Conservation (phyloP, 2,797 vertebrate species). For the Sebastes minor region DNA sequence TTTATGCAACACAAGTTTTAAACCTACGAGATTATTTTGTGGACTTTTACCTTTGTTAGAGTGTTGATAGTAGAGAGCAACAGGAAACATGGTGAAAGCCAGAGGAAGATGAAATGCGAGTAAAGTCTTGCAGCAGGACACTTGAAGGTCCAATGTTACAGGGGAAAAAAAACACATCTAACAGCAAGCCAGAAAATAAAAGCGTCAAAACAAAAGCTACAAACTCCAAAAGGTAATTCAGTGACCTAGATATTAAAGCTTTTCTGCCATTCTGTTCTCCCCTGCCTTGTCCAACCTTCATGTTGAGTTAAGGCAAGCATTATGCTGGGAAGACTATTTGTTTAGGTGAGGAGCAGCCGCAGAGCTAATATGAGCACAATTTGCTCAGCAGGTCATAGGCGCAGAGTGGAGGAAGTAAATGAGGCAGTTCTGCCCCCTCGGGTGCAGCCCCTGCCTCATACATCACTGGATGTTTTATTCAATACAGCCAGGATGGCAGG, state of each 20-base stretch:
- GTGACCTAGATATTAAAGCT: slow-evolving; percentile 83
- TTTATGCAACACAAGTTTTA: not conserved
- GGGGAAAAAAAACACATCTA: slow-evolving; percentile 2
- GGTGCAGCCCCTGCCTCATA: slow-evolving; percentile 84
- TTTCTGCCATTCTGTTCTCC: slow-evolving; percentile 65
- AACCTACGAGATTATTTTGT: not conserved
- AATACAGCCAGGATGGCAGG: slow-evolving; percentile 84
- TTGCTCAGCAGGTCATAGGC: slow-evolving; percentile 86
- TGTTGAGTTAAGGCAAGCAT: slow-evolving; percentile 82
- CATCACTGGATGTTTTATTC: slow-evolving; percentile 89
- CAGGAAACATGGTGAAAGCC: slow-evolving; percentile 16
- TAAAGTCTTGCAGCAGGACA: slow-evolving; percentile 37
- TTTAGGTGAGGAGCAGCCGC: slow-evolving; percentile 84
- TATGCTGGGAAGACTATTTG: slow-evolving; percentile 83
- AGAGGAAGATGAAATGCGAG: slow-evolving; percentile 16
- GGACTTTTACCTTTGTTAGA: not conserved
- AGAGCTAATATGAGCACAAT: slow-evolving; percentile 86
- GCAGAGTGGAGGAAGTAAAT: slow-evolving; percentile 83
- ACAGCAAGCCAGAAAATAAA: slow-evolving; percentile 51
- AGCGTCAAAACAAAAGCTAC: slow-evolving; percentile 54
- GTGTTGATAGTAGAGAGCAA: slow-evolving; percentile 1
- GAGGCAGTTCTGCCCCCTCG: slow-evolving; percentile 84
- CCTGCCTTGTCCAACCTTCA: slow-evolving; percentile 77
- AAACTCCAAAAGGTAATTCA: slow-evolving; percentile 77
- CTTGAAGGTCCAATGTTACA: slow-evolving; percentile 26